Evolutionary conservation across 2,888 invertebrate species (phyloP), one percentile per base, ranked within the genome.

Genomic region (Tetanocera ferruginea): DNA sequence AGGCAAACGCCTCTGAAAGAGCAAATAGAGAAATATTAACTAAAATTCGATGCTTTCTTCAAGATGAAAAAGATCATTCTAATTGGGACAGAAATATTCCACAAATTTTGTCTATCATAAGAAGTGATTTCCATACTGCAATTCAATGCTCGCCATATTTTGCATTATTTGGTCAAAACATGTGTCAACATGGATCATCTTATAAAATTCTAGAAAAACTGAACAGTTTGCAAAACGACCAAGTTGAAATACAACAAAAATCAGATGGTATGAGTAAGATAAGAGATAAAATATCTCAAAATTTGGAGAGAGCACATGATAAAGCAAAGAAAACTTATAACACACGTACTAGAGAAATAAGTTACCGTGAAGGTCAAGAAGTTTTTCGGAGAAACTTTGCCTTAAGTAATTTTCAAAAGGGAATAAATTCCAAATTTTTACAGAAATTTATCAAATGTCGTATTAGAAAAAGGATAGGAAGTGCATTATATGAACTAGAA

Each of bases 141-240:
- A 75, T 79, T 57, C 51, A 62, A 23, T 72, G 76, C 34, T 66
- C 75, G 11, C 79, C 77, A 5, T 79, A 76, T 43, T 79, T 69
- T 70, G 76, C 76, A 0, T 25, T 78, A 11, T 78, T 76, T 31
- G 79, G 76, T 3, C 76, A 79, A 37, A 77, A 79, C 17, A 79
- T 79, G 76, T 69, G 62, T 6, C 6, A 62, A 62, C 78, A 79
- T 55, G 78, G 76, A 28, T 70, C 62, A 31, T 14, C 66, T 28
- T 75, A 75, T 34, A 31, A 17, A 14, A 28, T 62, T 14, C 62
- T 70, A 17, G 62, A 70, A 19, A 69, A 76, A 34, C 31, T 34
- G 3, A 34, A 34, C 5, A 34, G 31, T 34, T 34, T 34, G 31
- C 31, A 34, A 5, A 34, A 34, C 31, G 31, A 34, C 5, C 31